phyloP scores from a whole-genome alignment of 2,888 invertebrate species.

The Apodemia hepburni region DNA sequence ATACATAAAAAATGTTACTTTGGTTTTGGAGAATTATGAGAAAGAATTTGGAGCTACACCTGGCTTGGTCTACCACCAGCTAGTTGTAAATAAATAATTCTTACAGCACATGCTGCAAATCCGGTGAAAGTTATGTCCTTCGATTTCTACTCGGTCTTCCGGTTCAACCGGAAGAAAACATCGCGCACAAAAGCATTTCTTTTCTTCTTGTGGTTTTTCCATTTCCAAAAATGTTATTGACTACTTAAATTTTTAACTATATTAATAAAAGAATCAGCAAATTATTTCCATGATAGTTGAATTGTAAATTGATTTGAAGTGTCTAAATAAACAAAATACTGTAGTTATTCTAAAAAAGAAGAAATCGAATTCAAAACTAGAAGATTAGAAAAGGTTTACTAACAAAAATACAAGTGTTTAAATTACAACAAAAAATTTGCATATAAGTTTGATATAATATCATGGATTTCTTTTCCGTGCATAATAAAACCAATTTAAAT shows the following conservation, averaged over 20 bases:
- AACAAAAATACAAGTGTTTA: too few relatives aligned
- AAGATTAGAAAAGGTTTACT: constrained; percentile 14
- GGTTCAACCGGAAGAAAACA: constrained; percentile 60
- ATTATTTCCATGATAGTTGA: constrained; percentile 43
- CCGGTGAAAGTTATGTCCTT: constrained; percentile 63
- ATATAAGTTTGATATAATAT: too few relatives aligned
- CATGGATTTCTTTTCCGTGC: too few relatives aligned
- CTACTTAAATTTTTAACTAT: constrained; percentile 24
- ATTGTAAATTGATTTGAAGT: constrained; percentile 27
- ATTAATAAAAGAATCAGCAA: constrained; percentile 43
- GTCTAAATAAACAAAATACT: constrained; percentile 39
- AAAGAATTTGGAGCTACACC: too few relatives aligned
- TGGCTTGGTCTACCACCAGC: too few relatives aligned
- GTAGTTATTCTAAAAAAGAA: constrained; percentile 10
- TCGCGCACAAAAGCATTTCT: constrained; percentile 66
- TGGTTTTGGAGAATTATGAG: too few relatives aligned
- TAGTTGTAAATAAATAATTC: constrained; percentile 30
- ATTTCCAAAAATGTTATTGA: constrained; percentile 35
- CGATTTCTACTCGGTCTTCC: constrained; percentile 60
- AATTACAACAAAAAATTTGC: too few relatives aligned
- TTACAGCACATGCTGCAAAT: constrained; percentile 68
- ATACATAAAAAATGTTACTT: too few relatives aligned
- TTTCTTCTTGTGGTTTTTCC: constrained; percentile 54
- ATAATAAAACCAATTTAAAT: too few relatives aligned
- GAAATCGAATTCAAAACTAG: constrained; percentile 41